Evolutionary conservation across 2,888 invertebrate genomes (phyloP).

Genomic region (Brachypalpus laphriformis): DNA sequence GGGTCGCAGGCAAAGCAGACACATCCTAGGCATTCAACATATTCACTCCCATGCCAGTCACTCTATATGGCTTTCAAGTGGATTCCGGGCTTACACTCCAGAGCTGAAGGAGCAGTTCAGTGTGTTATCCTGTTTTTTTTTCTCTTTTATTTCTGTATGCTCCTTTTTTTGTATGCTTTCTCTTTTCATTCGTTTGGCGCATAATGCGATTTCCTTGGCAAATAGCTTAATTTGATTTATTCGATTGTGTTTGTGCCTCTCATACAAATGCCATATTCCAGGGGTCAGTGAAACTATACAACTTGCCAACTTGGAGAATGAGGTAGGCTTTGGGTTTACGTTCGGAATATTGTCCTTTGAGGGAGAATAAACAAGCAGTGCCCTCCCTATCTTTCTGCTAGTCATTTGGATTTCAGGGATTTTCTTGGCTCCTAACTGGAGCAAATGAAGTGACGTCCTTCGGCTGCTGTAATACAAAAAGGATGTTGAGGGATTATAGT

Average conservation of each 20-base stretch:
- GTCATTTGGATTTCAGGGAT: conserved; percentile 48
- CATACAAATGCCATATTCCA: conserved; percentile 60
- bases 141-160: not conserved
- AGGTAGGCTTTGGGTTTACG: conserved; percentile 28
- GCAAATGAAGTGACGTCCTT: conserved; percentile 47
- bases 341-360: conserved; percentile 35
- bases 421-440: conserved; percentile 21
- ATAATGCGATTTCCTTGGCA: conserved; percentile 68
- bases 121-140: conserved; percentile 28
- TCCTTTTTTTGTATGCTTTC: conserved; percentile 24
- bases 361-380: conserved; percentile 25
- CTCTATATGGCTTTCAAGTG: conserved; percentile 35
- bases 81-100: conserved; percentile 35
- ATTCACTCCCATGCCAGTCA: conserved; percentile 7
- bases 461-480: conserved; percentile 44
- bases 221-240: conserved; percentile 74
- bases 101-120: conserved; percentile 22
- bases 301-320: not conserved
- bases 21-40: conserved; percentile 26
- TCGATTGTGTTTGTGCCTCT: conserved; percentile 68
- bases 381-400: not conserved
- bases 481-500: conserved; percentile 48
- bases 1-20: conserved; percentile 45
- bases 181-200: conserved; percentile 47
- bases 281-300: conserved; percentile 48